Conservation (phyloP, 2,888 invertebrate species). For the Blomia tropicalis region DNA sequence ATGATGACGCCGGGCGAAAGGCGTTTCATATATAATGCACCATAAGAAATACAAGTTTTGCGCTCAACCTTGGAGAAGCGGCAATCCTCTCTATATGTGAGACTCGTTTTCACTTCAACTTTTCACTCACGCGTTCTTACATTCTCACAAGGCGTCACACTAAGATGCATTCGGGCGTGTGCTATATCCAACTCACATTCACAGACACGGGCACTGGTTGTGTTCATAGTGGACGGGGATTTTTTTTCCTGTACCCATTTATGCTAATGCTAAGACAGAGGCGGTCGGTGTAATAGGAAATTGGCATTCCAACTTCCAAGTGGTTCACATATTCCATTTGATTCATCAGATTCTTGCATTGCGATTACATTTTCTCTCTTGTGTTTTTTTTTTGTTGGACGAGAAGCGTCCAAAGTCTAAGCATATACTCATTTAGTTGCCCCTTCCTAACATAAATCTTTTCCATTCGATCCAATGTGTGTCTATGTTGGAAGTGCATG, state of each 20-base stretch:
- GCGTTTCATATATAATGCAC: no score
- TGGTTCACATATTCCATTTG: no score
- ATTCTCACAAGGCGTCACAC: constrained; percentile 9
- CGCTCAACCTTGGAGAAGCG: no score
- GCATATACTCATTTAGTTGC: no score
- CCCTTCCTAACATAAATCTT: background rate
- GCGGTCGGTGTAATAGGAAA: no score
- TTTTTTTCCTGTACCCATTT: constrained; percentile 8
- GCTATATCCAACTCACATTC: no score
- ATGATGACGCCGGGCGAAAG: no score
- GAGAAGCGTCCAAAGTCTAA: no score
- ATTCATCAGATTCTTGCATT: background rate
- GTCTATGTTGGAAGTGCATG: background rate
- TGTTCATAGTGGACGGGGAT: background rate
- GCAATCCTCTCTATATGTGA: background rate
- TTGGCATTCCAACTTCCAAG: no score
- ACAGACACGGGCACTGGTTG: no score
- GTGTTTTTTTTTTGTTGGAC: background rate
- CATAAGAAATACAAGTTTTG: no score
- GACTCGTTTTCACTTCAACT: background rate
- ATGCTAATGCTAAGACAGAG: constrained; percentile 1
- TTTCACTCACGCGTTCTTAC: constrained; percentile 8
- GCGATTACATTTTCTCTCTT: background rate
- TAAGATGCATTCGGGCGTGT: constrained; percentile 15
- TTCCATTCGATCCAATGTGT: no score